Evolutionary conservation across 2,113 vertebrate species (phyloP).

Genomic region (Garra rufa): DNA sequence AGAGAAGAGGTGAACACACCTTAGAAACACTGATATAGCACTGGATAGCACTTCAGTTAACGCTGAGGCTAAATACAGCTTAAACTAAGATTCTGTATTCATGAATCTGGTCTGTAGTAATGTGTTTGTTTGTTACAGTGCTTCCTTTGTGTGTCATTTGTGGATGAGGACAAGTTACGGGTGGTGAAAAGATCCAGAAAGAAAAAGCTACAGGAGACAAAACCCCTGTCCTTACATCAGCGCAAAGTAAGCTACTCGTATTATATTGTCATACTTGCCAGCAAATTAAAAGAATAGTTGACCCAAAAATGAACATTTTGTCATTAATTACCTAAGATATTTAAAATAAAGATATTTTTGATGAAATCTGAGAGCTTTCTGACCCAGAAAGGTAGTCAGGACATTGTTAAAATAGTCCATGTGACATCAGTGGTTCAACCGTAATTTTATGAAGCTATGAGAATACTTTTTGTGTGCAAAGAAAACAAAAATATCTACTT

Average conservation of each 20-base stretch:
- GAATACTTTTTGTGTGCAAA: too few relatives aligned
- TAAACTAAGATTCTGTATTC: neutral
- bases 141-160: constrained; percentile 79
- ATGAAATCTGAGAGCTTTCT: too few relatives aligned
- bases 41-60: neutral
- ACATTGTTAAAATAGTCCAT: too few relatives aligned
- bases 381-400: too few relatives aligned
- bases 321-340: neutral
- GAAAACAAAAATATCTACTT: too few relatives aligned
- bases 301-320: neutral
- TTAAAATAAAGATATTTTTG: too few relatives aligned
- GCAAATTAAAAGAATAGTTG: neutral
- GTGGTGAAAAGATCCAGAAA: constrained; percentile 71
- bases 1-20: constrained; percentile 69
- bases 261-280: neutral
- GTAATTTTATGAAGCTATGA: too few relatives aligned
- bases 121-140: constrained; percentile 60
- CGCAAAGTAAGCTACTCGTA: constrained; percentile 60
- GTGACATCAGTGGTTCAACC: too few relatives aligned
- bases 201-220: constrained; percentile 75
- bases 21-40: neutral
- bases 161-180: constrained; percentile 79
- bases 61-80: neutral
- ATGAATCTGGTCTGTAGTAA: neutral
- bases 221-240: constrained; percentile 68